These are phyloP conservation scores for Oeneis ivallda DNA, from an alignment of 2,888 invertebrate genomes.

Conservation along the genomic window DNA sequence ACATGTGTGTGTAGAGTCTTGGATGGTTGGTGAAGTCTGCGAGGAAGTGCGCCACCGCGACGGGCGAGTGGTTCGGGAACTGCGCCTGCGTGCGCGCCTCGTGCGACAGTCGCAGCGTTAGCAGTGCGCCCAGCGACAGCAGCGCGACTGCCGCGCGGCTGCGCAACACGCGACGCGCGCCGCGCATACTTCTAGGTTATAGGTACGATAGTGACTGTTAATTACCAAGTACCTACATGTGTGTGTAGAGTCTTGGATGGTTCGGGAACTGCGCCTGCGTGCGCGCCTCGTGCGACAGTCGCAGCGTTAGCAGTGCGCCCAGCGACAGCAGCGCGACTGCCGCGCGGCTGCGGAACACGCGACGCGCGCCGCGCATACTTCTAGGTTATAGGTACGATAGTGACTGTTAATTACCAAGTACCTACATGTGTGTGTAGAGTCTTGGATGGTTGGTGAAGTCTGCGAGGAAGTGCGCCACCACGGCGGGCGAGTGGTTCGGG, in stretches of 20 bases:
- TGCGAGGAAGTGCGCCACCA: conserved; percentile 56
- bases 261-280: conserved; percentile 39
- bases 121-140: conserved; percentile 38
- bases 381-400: too few species aligned
- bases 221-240: too few species aligned
- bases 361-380: conserved; percentile 24
- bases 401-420: too few species aligned
- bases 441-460: conserved; percentile 57
- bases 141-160: conserved; percentile 25
- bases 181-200: too few species aligned
- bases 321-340: conserved; percentile 36
- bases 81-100: conserved; percentile 34
- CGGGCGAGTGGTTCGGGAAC: conserved; percentile 40
- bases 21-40: conserved; percentile 59
- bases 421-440: conserved; percentile 42
- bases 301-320: conserved; percentile 37
- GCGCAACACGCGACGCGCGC: conserved; percentile 49
- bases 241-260: conserved; percentile 45
- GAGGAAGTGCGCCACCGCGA: conserved; percentile 52
- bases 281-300: conserved; percentile 34
- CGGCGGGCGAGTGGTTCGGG: conserved; percentile 37
- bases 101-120: conserved; percentile 37
- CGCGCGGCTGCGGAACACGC: conserved; percentile 22
- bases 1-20: conserved; percentile 43
- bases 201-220: too few species aligned